Evolutionary conservation across 2,888 invertebrate species (phyloP), one percentile per base, ranked within the genome.

Genomic region (Eupithecia abbreviata): DNA sequence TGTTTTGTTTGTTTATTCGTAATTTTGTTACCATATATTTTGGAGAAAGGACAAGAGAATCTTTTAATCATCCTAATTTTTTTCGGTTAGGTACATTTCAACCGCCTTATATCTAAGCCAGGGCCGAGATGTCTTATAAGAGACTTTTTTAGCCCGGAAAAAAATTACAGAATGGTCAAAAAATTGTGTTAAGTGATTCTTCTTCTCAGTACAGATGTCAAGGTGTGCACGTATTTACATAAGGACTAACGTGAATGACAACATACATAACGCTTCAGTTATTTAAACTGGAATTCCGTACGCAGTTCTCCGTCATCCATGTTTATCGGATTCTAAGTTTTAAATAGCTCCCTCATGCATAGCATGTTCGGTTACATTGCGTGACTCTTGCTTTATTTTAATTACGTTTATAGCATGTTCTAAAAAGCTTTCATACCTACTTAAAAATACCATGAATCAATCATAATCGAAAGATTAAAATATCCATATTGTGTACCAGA

Each of bases 291-390:
- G 51, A 5, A n/a, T 51, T 51, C 55, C 6, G 55, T 55, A 6
- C n/a, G 51, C n/a, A 15, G 1, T 15, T 7, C n/a, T 55, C 3
- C 55, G 3, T 55, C 55, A 4, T n/a, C 13, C 51, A 51, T 55
- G 51, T 65, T 65, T 65, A 41, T 65, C 41, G 30, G 13, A 41
- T 72, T n/a, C 43, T 66, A 58, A 66, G 43, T 72, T 73, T 74
- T 69, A 49, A 76, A 71, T 79, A 71, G 74, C 43, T 51, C 62
- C 43, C 74, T 70, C 75, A 75, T 78, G 76, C 77, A 79, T 74
- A 45, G 77, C 82, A 79, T 80, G 79, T 72, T 77, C 69, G n/a
- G 58, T 10, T 4, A 18, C 58, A 18, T 78, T 76, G 79, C 82
- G 80, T 80, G 82, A 79, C 74, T 58, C 10, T 72, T 71, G 74